Evolutionary conservation across 2,113 vertebrate genomes (phyloP).

Genomic region (Cyprinodon tularosa): DNA sequence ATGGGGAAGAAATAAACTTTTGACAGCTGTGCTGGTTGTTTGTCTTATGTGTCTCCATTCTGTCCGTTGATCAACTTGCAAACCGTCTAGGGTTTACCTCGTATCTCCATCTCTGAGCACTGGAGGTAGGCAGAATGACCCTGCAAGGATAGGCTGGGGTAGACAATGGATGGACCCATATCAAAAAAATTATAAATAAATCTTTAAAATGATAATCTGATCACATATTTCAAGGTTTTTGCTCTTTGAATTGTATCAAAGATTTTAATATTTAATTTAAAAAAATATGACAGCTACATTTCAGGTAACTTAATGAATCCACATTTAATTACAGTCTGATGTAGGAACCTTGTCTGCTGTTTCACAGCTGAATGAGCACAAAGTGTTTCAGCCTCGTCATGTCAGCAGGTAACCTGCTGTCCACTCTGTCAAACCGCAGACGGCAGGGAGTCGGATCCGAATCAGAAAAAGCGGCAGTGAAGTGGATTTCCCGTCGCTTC

Average conservation of each 20-base stretch:
- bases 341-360: neutral
- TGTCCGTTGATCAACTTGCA: too few relatives aligned
- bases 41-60: too few relatives aligned
- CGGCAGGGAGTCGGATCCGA: constrained; percentile 23
- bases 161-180: too few relatives aligned
- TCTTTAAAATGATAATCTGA: too few relatives aligned
- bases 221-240: neutral
- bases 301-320: neutral
- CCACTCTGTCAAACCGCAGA: constrained; percentile 8
- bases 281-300: neutral
- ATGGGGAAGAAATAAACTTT: too few relatives aligned
- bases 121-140: neutral
- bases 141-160: too few relatives aligned
- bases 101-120: too few relatives aligned
- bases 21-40: too few relatives aligned
- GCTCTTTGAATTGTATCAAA: neutral
- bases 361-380: neutral
- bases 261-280: neutral
- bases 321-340: neutral
- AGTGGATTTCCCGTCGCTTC: constrained; percentile 50
- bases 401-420: constrained; percentile 14
- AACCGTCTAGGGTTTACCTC: too few relatives aligned
- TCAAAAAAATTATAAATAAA: too few relatives aligned
- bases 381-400: constrained; percentile 16
- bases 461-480: constrained; percentile 38